Evolutionary conservation across 2,113 vertebrate species (phyloP).

Genomic region (Ciconia stormi): DNA sequence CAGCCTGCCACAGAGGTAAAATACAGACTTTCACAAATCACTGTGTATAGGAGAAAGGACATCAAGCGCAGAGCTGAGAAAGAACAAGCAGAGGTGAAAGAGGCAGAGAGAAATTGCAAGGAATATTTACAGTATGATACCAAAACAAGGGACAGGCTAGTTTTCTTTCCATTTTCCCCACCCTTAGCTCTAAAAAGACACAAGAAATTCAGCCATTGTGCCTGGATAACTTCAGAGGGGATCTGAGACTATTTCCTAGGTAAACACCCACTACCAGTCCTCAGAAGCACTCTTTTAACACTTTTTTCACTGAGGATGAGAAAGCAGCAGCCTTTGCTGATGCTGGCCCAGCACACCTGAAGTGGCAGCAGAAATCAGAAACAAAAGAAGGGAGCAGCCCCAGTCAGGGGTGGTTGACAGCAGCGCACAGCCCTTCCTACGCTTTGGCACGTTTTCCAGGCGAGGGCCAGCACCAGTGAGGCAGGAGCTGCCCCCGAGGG

Average conservation of each 20-base stretch:
- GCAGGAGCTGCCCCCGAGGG: neutral
- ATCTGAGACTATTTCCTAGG: neutral
- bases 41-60: neutral
- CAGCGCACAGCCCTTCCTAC: neutral
- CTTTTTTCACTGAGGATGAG: neutral
- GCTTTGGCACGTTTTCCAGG: neutral
- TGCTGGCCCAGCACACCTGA: neutral
- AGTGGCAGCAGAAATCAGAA: neutral
- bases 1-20: neutral
- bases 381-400: neutral
- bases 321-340: neutral
- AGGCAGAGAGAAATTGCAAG: neutral
- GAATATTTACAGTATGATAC: neutral
- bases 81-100: neutral
- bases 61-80: neutral
- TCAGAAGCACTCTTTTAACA: neutral
- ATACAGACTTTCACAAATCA: neutral
- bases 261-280: neutral
- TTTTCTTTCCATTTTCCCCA: neutral
- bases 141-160: neutral
- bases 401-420: neutral
- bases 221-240: neutral
- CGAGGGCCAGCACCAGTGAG: fast-evolving
- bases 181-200: neutral
- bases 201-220: neutral